Percentiles rank a stretch among this genome's conserved stretches.
phyloP scores from a whole-genome alignment of 1,140 invertebrate genomes.

The Pogonus chalceus region DNA sequence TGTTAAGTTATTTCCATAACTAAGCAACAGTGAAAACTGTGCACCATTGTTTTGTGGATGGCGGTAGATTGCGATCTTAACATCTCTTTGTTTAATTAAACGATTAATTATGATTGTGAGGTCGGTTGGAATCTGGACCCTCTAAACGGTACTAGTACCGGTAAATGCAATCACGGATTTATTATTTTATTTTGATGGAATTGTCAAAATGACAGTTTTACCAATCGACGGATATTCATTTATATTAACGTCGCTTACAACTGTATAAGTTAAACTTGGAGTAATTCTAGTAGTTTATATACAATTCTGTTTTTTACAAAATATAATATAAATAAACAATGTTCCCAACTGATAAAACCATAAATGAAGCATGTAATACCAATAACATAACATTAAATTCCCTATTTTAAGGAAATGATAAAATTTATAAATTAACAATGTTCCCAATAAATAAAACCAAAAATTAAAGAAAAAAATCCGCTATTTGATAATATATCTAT shows the following conservation, averaged over 20 bases:
- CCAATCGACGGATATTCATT: background rate
- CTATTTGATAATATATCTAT: too few species aligned
- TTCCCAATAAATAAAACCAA: too few species aligned
- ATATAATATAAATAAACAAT: too few species aligned
- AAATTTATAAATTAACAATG: too few species aligned
- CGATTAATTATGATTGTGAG: background rate
- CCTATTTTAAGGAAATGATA: too few species aligned
- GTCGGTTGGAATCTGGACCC: too few species aligned
- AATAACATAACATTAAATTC: too few species aligned
- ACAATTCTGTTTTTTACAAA: too few species aligned
- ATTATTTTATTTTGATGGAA: background rate
- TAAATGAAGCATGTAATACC: too few species aligned
- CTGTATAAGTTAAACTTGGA: background rate
- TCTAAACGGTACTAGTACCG: background rate
- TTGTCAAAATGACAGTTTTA: background rate
- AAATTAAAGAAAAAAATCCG: too few species aligned
- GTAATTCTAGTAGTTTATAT: background rate
- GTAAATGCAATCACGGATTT: background rate
- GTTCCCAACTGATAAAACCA: too few species aligned
- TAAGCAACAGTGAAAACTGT: conserved; percentile 3
- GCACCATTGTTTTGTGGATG: conserved; percentile 4
- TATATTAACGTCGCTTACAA: background rate
- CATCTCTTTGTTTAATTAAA: conserved; percentile 5
- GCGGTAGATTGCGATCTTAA: conserved; percentile 1
- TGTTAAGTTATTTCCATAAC: conserved; percentile 6